These are phyloP conservation scores for Campoplex nolae DNA, from an alignment of 2,888 invertebrate species.

Conservation along the genomic window DNA sequence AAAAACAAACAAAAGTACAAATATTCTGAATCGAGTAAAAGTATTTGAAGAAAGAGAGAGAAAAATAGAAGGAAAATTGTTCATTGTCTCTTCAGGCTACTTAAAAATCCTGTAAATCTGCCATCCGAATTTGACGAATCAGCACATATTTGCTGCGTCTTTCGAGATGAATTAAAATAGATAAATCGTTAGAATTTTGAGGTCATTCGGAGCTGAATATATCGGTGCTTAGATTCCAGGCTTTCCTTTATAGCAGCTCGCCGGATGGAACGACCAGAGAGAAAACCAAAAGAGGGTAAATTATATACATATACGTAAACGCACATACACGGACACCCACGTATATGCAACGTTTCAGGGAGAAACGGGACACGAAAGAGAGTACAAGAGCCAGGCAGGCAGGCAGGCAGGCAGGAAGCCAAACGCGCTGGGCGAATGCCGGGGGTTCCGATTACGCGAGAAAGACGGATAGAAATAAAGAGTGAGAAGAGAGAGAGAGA, in stretches of 20 bases:
- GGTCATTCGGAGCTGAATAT: constrained; percentile 30
- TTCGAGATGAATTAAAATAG: neutral
- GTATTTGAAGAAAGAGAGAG: too few relatives aligned
- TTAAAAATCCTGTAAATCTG: constrained; percentile 8
- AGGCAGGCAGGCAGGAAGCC: constrained; percentile 60
- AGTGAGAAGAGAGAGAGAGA: constrained; percentile 34
- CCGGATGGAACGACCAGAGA: constrained; percentile 41
- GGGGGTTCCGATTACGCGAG: constrained; percentile 60
- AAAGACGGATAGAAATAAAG: constrained; percentile 41
- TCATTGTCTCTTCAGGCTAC: neutral
- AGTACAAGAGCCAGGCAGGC: constrained; percentile 41
- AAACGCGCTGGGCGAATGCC: constrained; percentile 56
- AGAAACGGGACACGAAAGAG: constrained; percentile 39
- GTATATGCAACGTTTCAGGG: constrained; percentile 60
- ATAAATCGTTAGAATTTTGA: constrained; percentile 24
- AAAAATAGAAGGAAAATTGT: too few relatives aligned
- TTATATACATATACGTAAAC: constrained; percentile 41
- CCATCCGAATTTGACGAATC: neutral
- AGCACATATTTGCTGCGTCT: neutral
- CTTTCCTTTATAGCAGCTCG: constrained; percentile 43
- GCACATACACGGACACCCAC: constrained; percentile 6
- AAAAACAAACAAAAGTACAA: neutral
- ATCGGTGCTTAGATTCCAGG: constrained; percentile 34
- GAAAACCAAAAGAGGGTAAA: constrained; percentile 49
- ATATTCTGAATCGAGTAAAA: too few relatives aligned